Percentiles rank a stretch among this genome's conserved stretches.
phyloP scores from a whole-genome alignment of 2,797 vertebrate genomes.

The Sarcoramphus papa region DNA sequence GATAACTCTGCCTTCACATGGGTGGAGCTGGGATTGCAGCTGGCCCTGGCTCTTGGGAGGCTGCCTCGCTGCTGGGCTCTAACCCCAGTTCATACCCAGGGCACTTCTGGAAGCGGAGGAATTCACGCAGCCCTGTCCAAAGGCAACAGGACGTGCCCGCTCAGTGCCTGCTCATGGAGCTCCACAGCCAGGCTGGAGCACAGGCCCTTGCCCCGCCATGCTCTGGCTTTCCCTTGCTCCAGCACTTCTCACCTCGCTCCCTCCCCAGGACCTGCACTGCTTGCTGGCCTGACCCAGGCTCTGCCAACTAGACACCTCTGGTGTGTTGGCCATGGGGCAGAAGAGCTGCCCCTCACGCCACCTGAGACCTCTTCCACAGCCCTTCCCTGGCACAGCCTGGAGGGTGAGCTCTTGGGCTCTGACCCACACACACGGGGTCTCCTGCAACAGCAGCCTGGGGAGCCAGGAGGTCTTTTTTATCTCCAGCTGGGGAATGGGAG shows the following conservation, averaged over 20 bases:
- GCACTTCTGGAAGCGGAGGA: background rate
- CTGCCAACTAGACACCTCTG: background rate
- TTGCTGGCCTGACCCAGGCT: background rate
- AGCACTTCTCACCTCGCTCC: background rate
- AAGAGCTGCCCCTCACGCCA: background rate
- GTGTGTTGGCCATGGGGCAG: background rate
- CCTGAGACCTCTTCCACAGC: background rate
- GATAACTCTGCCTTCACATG: conserved; percentile 35
- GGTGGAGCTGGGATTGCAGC: conserved; percentile 48
- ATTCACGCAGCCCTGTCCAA: background rate
- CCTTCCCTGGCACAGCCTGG: background rate
- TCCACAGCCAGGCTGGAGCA: background rate
- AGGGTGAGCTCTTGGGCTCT: background rate
- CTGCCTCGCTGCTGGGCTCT: background rate
- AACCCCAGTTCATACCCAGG: background rate
- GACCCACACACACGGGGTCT: background rate
- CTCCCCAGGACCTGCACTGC: background rate
- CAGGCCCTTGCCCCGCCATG: background rate
- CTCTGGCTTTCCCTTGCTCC: background rate
- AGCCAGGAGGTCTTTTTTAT: background rate
- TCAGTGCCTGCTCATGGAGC: background rate
- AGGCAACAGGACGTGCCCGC: background rate
- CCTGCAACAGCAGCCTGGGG: background rate
- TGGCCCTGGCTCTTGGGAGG: background rate
- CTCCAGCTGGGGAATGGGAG: background rate